Conservation (phyloP, 1,140 invertebrate genomes). For the Acromyrmex charruanus region DNA sequence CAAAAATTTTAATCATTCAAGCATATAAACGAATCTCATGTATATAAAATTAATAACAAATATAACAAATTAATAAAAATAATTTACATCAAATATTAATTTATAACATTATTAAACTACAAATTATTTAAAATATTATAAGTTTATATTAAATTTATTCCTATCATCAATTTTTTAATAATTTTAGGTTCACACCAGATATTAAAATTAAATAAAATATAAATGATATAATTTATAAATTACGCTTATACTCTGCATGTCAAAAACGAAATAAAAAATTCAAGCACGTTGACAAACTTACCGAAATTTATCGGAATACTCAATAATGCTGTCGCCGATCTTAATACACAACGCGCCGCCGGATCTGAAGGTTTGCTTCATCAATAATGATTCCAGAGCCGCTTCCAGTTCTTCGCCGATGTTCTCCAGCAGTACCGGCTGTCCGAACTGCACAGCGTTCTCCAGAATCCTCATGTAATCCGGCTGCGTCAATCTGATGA, state of each 20-base stretch:
- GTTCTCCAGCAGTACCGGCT: slow-evolving; percentile 95
- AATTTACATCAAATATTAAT: background rate
- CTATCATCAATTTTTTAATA: background rate
- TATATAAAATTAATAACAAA: background rate
- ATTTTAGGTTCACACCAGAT: background rate
- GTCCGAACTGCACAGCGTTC: slow-evolving; percentile 97
- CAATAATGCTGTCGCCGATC: slow-evolving; percentile 92
- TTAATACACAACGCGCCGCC: slow-evolving; percentile 93
- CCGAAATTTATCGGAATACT: slow-evolving; percentile 95
- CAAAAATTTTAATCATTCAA: too few relatives aligned
- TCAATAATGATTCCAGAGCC: slow-evolving; percentile 94
- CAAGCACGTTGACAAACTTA: slow-evolving; percentile 75
- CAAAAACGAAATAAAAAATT: background rate
- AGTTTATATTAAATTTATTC: background rate
- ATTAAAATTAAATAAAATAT: background rate
- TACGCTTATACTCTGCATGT: background rate
- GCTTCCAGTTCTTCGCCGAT: slow-evolving; percentile 96
- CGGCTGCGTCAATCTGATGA: slow-evolving; percentile 92
- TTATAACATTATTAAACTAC: background rate
- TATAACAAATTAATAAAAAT: slow-evolving; percentile 10
- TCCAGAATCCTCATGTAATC: slow-evolving; percentile 96
- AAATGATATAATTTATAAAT: slow-evolving; percentile 19
- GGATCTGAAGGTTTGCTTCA: slow-evolving; percentile 96
- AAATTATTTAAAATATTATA: slow-evolving; percentile 1
- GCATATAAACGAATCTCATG: background rate